Evolutionary conservation across 2,888 invertebrate genomes (phyloP).

Genomic region (Rhyacophila evoluta): DNA sequence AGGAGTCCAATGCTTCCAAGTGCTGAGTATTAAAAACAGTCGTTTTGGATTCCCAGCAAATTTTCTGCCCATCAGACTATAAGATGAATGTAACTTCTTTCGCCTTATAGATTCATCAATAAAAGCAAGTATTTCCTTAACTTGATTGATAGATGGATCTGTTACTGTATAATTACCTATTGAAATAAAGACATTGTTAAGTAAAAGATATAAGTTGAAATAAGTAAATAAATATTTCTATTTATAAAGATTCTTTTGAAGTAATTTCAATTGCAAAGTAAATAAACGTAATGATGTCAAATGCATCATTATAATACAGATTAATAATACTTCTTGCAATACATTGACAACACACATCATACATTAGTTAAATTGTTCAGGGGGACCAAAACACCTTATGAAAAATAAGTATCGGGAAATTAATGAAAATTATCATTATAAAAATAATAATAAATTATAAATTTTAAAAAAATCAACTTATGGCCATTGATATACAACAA

Average conservation of each 20-base stretch:
- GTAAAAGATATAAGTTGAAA: background rate
- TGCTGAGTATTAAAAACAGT: slow-evolving; percentile 30
- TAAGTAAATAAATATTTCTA: too few species aligned
- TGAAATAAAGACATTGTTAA: background rate
- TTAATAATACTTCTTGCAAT: too few species aligned
- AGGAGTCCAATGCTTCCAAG: slow-evolving; percentile 44
- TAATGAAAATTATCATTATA: too few species aligned
- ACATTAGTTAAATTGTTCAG: too few species aligned
- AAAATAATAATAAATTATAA: too few species aligned
- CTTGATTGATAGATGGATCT: slow-evolving; percentile 32
- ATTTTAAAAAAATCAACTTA: too few species aligned
- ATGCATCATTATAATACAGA: too few species aligned
- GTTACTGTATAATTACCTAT: slow-evolving; percentile 39
- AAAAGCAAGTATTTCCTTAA: slow-evolving; percentile 46
- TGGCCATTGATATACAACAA: too few species aligned
- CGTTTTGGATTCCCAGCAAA: slow-evolving; percentile 36
- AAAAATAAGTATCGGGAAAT: too few species aligned
- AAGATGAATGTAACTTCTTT: slow-evolving; percentile 37
- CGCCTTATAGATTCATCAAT: slow-evolving; percentile 49
- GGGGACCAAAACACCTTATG: too few species aligned
- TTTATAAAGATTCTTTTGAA: too few species aligned
- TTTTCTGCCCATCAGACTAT: slow-evolving; percentile 37
- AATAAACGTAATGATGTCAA: background rate
- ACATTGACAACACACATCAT: too few species aligned
- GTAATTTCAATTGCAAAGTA: background rate